These are phyloP conservation scores for Pachyramphus minor DNA, from an alignment of 2,113 vertebrate genomes.

Conservation along the genomic window DNA sequence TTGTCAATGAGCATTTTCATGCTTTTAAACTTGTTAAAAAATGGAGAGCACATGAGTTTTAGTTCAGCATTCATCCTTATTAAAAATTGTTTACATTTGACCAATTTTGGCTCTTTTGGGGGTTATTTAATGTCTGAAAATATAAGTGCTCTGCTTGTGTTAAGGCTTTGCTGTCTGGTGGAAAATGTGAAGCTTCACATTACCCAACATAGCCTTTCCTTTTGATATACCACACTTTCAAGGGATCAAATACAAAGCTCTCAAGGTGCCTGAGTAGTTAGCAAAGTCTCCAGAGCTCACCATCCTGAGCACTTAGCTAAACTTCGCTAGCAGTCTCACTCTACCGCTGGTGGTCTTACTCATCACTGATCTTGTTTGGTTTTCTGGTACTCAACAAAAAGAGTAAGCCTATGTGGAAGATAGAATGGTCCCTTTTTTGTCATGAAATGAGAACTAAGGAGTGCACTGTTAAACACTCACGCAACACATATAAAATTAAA, in stretches of 20 bases:
- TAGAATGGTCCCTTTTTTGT: not conserved
- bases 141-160: not conserved
- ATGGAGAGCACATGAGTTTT: not conserved
- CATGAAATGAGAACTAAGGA: not conserved
- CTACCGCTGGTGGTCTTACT: not conserved
- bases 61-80: not conserved
- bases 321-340: not conserved
- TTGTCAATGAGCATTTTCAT: not conserved
- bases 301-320: not conserved
- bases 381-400: not conserved
- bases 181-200: not conserved
- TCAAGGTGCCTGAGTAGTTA: not conserved
- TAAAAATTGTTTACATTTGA: not conserved
- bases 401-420: not conserved
- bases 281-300: not conserved
- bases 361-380: not conserved
- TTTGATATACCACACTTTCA: not conserved
- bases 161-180: not conserved
- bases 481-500: not conserved
- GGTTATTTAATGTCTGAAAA: not conserved
- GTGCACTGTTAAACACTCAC: not conserved
- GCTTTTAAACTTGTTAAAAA: not conserved
- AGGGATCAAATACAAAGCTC: not conserved
- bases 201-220: not conserved
- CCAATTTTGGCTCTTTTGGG: not conserved